phyloP scores from a whole-genome alignment of 1,140 invertebrate species.

The Temnothorax longispinosus region DNA sequence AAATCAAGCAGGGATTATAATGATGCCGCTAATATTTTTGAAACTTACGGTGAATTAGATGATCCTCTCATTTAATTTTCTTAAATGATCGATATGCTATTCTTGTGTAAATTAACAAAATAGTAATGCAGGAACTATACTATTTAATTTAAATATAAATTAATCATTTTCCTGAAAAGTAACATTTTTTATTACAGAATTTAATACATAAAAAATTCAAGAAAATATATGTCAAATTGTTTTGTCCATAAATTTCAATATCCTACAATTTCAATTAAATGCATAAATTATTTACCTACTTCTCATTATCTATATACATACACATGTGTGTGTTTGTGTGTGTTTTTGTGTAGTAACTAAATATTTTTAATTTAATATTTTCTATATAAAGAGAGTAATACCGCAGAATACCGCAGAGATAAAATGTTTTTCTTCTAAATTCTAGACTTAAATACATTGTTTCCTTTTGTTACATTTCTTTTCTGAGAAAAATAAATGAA shows the following conservation, averaged over 20 bases:
- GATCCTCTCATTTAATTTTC: constrained; percentile 62
- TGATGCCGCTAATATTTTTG: constrained; percentile 57
- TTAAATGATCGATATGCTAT: background rate
- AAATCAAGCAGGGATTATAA: background rate
- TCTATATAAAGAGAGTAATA: background rate
- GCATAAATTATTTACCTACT: constrained; percentile 55
- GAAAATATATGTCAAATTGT: constrained; percentile 51
- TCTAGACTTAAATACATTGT: constrained; percentile 66
- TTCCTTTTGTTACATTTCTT: constrained; percentile 43
- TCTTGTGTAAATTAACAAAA: background rate
- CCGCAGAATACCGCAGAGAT: constrained; percentile 19
- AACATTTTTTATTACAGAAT: constrained; percentile 51
- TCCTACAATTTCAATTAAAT: constrained; percentile 47
- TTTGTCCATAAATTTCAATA: constrained; percentile 51
- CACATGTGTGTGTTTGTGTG: background rate
- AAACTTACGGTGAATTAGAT: constrained; percentile 63
- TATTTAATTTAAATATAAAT: constrained; percentile 15
- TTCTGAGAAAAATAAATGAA: constrained; percentile 59
- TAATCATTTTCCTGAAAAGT: constrained; percentile 52
- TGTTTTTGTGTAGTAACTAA: constrained; percentile 39
- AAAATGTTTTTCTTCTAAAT: constrained; percentile 63
- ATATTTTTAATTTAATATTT: constrained; percentile 39
- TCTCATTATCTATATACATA: constrained; percentile 43
- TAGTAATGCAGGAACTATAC: background rate
- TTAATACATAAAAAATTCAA: constrained; percentile 54